These are phyloP conservation scores for Dascillus cervinus DNA, from an alignment of 2,888 invertebrate genomes.

Conservation along the genomic window DNA sequence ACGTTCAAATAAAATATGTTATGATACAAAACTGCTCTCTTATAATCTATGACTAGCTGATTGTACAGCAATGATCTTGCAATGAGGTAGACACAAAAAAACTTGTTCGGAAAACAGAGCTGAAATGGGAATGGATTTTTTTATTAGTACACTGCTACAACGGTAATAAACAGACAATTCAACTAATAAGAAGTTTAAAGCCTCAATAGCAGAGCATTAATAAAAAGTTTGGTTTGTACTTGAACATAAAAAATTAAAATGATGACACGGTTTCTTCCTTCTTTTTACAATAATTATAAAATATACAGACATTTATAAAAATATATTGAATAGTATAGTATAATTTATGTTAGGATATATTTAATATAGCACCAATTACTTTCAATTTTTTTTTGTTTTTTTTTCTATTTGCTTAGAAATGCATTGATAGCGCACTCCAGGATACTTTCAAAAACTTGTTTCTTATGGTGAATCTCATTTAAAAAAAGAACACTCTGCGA, in stretches of 20 bases:
- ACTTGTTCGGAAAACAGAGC: conserved; percentile 15
- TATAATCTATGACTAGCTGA: conserved; percentile 44
- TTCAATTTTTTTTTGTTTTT: conserved; percentile 7
- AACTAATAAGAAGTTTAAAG: no score
- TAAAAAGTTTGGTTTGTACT: conserved; percentile 19
- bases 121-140: conserved; percentile 15
- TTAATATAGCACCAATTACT: conserved; percentile 16
- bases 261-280: no score
- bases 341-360: neutral
- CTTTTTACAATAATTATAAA: conserved; percentile 8
- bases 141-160: conserved; percentile 14
- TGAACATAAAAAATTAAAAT: conserved; percentile 12
- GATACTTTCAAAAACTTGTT: no score
- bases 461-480: no score
- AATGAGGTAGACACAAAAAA: conserved; percentile 42
- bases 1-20: conserved; percentile 14
- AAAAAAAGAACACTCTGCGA: no score
- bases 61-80: conserved; percentile 44
- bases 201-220: conserved; percentile 18
- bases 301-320: conserved; percentile 12
- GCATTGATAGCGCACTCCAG: no score
- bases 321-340: conserved; percentile 7
- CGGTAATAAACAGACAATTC: no score
- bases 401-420: conserved; percentile 13
- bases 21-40: conserved; percentile 24